Evolutionary conservation across 2,113 vertebrate genomes (phyloP).

Genomic region (Morone saxatilis): DNA sequence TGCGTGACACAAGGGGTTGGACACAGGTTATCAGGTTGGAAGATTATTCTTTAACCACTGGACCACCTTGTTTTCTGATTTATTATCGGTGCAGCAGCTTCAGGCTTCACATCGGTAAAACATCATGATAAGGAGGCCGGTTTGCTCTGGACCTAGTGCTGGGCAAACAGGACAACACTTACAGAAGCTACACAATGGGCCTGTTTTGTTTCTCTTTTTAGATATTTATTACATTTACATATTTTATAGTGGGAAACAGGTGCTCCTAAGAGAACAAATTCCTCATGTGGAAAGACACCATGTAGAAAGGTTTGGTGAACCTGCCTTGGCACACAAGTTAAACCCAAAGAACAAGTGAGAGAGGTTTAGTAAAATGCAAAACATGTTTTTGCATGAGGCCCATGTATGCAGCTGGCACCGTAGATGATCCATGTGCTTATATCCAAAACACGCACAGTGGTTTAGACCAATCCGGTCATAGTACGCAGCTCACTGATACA

Average conservation of each 20-base stretch:
- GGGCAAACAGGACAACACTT: not conserved
- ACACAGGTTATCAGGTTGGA: conserved; percentile 19
- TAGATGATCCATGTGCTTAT: too few species aligned
- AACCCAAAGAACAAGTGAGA: not conserved
- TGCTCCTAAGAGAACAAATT: not conserved
- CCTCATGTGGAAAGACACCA: not conserved
- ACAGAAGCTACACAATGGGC: not conserved
- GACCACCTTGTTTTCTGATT: not conserved
- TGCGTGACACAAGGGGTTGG: conserved; percentile 2
- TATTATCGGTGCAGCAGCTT: not conserved
- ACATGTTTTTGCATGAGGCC: not conserved
- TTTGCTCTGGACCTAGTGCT: not conserved
- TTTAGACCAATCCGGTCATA: too few species aligned
- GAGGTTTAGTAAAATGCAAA: not conserved
- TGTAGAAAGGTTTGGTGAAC: not conserved
- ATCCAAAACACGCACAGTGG: too few species aligned
- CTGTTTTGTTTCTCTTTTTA: not conserved
- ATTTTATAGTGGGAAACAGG: not conserved
- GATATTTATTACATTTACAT: too few species aligned
- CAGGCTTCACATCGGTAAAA: not conserved
- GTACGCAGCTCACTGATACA: too few species aligned
- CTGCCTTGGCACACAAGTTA: too few species aligned
- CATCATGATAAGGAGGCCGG: not conserved
- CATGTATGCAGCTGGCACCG: too few species aligned
- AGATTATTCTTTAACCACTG: conserved; percentile 17